Conservation (phyloP, 23 tunicate species). For the Trididemnum clinides region DNA sequence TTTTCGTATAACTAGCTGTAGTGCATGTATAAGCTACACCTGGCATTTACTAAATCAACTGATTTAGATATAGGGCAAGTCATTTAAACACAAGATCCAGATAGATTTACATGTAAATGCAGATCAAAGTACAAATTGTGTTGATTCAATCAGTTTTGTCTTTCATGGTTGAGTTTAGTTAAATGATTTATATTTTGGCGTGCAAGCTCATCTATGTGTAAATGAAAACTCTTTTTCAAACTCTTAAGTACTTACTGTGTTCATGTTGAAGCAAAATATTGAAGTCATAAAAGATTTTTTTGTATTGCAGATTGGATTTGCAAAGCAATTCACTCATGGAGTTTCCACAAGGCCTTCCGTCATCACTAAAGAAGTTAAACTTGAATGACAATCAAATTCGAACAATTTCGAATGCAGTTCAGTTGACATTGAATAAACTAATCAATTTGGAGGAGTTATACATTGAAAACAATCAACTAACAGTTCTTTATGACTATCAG, state of each 20-base stretch:
- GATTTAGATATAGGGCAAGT: no score
- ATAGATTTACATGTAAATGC: no score
- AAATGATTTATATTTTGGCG: no score
- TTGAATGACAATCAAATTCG: constrained; percentile 56
- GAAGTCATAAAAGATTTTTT: neutral
- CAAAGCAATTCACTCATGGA: constrained; percentile 28
- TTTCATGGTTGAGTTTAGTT: no score
- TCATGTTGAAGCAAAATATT: neutral
- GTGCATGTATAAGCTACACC: no score
- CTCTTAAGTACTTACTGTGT: neutral
- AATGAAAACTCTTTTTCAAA: no score
- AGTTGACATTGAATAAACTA: constrained; percentile 27
- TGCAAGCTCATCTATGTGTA: no score
- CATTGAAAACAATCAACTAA: constrained; percentile 34
- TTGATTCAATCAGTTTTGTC: no score
- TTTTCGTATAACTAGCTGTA: no score
- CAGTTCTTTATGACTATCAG: constrained; percentile 28
- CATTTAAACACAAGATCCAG: no score
- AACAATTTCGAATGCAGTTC: constrained; percentile 29
- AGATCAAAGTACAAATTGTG: no score
- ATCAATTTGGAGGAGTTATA: constrained; percentile 38
- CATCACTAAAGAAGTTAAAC: constrained; percentile 7
- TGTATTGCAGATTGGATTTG: constrained; percentile 46
- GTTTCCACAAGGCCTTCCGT: constrained; percentile 71
- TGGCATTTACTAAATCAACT: no score